phyloP scores from a whole-genome alignment of 2,113 vertebrate genomes.

The Chauna torquata region DNA sequence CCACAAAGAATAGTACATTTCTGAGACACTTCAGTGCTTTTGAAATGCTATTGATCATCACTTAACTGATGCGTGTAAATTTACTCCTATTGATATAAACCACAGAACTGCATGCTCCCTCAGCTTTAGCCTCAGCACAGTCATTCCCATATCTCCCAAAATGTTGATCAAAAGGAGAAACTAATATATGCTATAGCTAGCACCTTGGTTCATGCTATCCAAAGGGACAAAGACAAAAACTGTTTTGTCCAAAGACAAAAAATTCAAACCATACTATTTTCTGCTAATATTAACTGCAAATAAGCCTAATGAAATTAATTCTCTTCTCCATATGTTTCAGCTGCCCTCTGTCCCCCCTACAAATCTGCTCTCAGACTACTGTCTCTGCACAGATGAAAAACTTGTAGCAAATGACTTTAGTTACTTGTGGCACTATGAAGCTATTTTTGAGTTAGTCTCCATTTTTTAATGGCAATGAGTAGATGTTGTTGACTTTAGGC shows the following conservation, averaged over 20 bases:
- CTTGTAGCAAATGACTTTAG: not conserved
- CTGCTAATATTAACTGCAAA: not conserved
- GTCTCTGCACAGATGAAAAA: conserved; percentile 1
- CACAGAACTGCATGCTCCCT: not conserved
- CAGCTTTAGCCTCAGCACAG: not conserved
- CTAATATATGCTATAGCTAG: not conserved
- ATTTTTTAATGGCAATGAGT: conserved; percentile 27
- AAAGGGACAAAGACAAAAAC: no score
- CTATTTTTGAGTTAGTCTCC: not conserved
- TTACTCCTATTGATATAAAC: not conserved
- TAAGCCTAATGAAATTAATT: not conserved
- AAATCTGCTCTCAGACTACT: not conserved
- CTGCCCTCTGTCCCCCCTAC: not conserved
- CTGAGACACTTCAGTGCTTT: not conserved
- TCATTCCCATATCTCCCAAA: not conserved
- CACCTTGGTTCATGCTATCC: not conserved
- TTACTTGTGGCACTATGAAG: not conserved
- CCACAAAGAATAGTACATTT: not conserved
- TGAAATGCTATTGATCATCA: not conserved
- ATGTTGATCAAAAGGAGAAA: not conserved
- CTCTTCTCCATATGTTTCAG: not conserved
- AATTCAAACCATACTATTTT: not conserved
- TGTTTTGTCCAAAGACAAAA: no score
- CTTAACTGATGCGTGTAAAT: not conserved
- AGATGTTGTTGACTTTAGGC: not conserved